Percentiles rank a stretch among this genome's conserved stretches.
These are phyloP conservation scores for Chlorodrepanis virens DNA, from an alignment of 2,113 vertebrate genomes.

Conservation along the genomic window DNA sequence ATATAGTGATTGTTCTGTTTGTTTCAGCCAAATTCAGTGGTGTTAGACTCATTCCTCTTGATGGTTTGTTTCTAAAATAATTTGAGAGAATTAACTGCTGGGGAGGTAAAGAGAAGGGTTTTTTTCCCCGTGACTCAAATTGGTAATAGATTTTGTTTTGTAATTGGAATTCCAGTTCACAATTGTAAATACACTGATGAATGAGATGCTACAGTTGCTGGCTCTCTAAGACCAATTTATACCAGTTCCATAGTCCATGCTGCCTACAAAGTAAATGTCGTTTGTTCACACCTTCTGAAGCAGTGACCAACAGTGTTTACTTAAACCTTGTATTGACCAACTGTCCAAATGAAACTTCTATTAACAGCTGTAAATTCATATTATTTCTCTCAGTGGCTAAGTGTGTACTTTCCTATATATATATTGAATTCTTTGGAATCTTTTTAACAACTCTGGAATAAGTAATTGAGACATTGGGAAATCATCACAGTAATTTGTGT, in stretches of 20 bases:
- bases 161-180: conserved; percentile 24
- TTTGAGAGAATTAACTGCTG: not conserved
- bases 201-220: not conserved
- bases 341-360: not conserved
- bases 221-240: not conserved
- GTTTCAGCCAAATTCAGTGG: not conserved
- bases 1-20: not conserved
- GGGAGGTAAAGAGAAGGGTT: not conserved
- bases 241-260: not conserved
- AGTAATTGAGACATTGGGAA: not conserved
- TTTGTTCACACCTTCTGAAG: not conserved
- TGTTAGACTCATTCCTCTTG: not conserved
- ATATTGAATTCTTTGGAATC: not conserved
- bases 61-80: not conserved
- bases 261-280: not conserved
- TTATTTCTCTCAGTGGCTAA: not conserved
- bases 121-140: not conserved
- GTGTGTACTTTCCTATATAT: not conserved
- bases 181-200: not conserved
- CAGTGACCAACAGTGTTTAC: not conserved
- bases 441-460: not conserved
- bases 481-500: not conserved
- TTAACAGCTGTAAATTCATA: conserved; percentile 11
- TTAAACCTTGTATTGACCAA: conserved; percentile 9
- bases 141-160: not conserved